Conservation (phyloP, 1,140 invertebrate species). For the Drosophila lacertosa region DNA sequence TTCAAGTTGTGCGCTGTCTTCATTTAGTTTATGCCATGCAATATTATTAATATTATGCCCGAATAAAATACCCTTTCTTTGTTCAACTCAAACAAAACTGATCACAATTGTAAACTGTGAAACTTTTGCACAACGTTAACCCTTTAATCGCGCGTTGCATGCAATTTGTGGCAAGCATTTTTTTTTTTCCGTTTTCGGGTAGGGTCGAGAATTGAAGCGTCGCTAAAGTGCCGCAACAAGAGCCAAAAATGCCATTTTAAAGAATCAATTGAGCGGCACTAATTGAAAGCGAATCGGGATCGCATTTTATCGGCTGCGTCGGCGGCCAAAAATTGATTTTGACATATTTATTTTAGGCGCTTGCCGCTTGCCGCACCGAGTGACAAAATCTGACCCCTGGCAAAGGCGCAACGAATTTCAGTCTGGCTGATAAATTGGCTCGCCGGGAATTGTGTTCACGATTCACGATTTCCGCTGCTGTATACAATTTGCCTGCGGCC, state of each 20-base stretch:
- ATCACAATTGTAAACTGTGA: background rate
- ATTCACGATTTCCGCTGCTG: slow-evolving; percentile 50
- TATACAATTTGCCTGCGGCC: slow-evolving; percentile 46
- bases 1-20: too few species aligned
- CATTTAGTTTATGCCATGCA: too few species aligned
- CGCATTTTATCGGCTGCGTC: slow-evolving; percentile 46
- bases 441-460: slow-evolving; percentile 39
- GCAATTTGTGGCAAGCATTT: slow-evolving; percentile 18
- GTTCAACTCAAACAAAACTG: background rate
- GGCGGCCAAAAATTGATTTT: slow-evolving; percentile 62
- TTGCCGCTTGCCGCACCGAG: slow-evolving; percentile 19
- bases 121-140: background rate
- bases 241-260: slow-evolving; percentile 39
- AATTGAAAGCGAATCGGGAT: slow-evolving; percentile 44
- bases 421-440: slow-evolving; percentile 49
- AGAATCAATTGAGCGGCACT: slow-evolving; percentile 71
- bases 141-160: slow-evolving; percentile 10
- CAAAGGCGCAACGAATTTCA: slow-evolving; percentile 65
- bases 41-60: background rate
- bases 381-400: slow-evolving; percentile 58
- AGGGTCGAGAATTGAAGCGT: background rate
- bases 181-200: background rate
- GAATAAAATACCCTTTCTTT: background rate
- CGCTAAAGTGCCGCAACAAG: slow-evolving; percentile 21
- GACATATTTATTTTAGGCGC: slow-evolving; percentile 76